Conservation (phyloP, 2,888 invertebrate genomes). For the Harpalus rufipes region DNA sequence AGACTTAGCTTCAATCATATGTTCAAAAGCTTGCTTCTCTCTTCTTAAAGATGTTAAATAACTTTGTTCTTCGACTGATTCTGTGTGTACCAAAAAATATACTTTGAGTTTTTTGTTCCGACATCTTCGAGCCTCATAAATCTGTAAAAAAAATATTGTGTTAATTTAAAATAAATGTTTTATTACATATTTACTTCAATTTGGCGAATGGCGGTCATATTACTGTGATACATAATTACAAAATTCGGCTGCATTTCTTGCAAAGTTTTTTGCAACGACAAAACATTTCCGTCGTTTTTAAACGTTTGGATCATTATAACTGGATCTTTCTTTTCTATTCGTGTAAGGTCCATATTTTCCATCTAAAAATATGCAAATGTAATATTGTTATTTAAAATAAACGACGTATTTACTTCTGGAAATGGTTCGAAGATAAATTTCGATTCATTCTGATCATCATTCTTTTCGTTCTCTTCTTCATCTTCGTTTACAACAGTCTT, state of each 20-base stretch:
- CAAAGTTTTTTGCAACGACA: slow-evolving; percentile 86
- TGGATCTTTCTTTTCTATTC: slow-evolving; percentile 81
- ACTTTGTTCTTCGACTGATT: slow-evolving; percentile 97
- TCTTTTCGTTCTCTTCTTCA: slow-evolving; percentile 69
- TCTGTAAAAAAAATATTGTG: slow-evolving; percentile 75
- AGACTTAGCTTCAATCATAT: slow-evolving; percentile 93
- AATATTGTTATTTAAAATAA: slow-evolving; percentile 24
- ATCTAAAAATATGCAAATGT: slow-evolving; percentile 76
- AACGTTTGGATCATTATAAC: slow-evolving; percentile 88
- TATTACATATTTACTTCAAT: slow-evolving; percentile 84
- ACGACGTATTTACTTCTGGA: slow-evolving; percentile 78
- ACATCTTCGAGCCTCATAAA: slow-evolving; percentile 83
- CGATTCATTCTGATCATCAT: slow-evolving; percentile 71
- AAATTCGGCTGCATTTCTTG: slow-evolving; percentile 86
- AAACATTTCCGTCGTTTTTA: slow-evolving; percentile 85
- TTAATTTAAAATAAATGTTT: background rate
- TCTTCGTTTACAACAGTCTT: slow-evolving; percentile 73
- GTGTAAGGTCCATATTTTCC: slow-evolving; percentile 84
- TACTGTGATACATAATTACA: slow-evolving; percentile 93
- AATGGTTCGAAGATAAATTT: slow-evolving; percentile 81
- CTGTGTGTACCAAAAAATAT: slow-evolving; percentile 93
- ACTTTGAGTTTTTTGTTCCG: slow-evolving; percentile 83
- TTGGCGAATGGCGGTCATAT: slow-evolving; percentile 92
- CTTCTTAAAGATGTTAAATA: slow-evolving; percentile 93
- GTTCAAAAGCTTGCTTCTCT: slow-evolving; percentile 97